A percentile compares a stretch with the other conserved stretches of the same genome.
Evolutionary conservation across 2,113 vertebrate genomes (phyloP).

Genomic region (Oceanites oceanicus): DNA sequence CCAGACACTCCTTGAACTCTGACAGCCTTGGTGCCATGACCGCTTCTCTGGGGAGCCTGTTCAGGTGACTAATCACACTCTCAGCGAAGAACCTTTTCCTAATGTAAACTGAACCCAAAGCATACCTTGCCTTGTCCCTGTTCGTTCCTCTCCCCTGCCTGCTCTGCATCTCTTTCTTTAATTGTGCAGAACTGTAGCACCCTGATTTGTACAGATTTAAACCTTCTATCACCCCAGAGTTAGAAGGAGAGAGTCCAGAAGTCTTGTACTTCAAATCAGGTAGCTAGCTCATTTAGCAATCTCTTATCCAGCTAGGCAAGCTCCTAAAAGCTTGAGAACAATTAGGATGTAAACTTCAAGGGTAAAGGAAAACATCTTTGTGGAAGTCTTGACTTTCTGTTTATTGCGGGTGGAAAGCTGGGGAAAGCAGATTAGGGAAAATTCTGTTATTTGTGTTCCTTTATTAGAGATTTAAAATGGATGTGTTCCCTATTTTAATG

Average conservation of each 20-base stretch:
- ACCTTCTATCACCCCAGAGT: rapidly evolving
- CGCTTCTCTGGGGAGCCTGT: too few relatives aligned
- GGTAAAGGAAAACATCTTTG: background rate
- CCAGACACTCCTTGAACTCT: too few relatives aligned
- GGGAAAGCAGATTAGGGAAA: background rate
- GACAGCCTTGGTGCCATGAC: too few relatives aligned
- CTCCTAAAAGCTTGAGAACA: background rate
- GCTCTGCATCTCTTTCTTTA: background rate
- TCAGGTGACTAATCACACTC: too few relatives aligned
- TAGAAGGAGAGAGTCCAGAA: background rate
- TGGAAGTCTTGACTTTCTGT: background rate
- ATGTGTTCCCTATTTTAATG: background rate
- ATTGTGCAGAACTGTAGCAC: background rate
- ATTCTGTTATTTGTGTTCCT: background rate
- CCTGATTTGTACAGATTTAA: background rate
- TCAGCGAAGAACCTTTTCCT: too few relatives aligned
- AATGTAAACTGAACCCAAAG: background rate
- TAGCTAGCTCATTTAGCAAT: background rate
- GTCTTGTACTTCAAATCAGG: background rate
- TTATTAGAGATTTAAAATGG: background rate
- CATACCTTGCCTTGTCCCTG: background rate
- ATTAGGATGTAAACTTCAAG: background rate
- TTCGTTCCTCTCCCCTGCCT: background rate
- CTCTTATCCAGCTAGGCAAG: background rate
- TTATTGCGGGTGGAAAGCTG: background rate